phyloP scores from a whole-genome alignment of 1,140 invertebrate species.

The Drosophila guanche region DNA sequence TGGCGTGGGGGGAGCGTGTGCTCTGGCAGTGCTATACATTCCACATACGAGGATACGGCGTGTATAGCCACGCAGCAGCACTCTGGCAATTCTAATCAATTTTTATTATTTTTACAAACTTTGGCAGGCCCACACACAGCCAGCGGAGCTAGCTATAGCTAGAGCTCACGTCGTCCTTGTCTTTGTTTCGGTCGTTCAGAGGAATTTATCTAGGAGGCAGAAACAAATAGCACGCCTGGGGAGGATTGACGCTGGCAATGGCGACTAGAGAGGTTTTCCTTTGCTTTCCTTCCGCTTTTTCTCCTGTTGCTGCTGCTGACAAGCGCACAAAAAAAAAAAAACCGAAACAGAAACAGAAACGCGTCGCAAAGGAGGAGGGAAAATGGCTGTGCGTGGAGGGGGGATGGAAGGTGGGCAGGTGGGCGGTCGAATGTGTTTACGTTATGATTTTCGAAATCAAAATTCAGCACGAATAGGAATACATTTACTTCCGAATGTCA shows the following conservation, averaged over 20 bases:
- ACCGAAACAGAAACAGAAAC: slow-evolving; percentile 13
- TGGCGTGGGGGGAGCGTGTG: neutral
- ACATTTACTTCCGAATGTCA: slow-evolving; percentile 83
- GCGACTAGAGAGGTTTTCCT: slow-evolving; percentile 12
- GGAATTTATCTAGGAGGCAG: slow-evolving; percentile 73
- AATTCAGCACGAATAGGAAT: slow-evolving; percentile 83
- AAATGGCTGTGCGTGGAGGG: no score
- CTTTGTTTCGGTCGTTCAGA: slow-evolving; percentile 64
- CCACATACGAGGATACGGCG: slow-evolving; percentile 51
- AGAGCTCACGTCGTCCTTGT: slow-evolving; percentile 39
- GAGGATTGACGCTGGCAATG: slow-evolving; percentile 44
- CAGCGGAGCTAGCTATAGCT: slow-evolving; percentile 13
- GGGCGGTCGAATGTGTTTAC: slow-evolving; percentile 74
- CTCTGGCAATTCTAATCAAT: slow-evolving; percentile 83
- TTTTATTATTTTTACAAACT: slow-evolving; percentile 83
- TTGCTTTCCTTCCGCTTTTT: slow-evolving; percentile 2
- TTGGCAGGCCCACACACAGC: slow-evolving; percentile 36
- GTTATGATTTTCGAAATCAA: slow-evolving; percentile 83
- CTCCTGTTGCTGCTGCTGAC: slow-evolving; percentile 54
- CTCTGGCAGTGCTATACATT: slow-evolving; percentile 4
- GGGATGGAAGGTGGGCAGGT: neutral
- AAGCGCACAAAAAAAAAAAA: slow-evolving; percentile 56
- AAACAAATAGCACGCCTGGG: slow-evolving; percentile 74
- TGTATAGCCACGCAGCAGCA: slow-evolving; percentile 38
- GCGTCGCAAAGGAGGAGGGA: slow-evolving; percentile 23